Evolutionary conservation across 2,797 vertebrate genomes (phyloP).

Genomic region (Sylvilagus floridanus): DNA sequence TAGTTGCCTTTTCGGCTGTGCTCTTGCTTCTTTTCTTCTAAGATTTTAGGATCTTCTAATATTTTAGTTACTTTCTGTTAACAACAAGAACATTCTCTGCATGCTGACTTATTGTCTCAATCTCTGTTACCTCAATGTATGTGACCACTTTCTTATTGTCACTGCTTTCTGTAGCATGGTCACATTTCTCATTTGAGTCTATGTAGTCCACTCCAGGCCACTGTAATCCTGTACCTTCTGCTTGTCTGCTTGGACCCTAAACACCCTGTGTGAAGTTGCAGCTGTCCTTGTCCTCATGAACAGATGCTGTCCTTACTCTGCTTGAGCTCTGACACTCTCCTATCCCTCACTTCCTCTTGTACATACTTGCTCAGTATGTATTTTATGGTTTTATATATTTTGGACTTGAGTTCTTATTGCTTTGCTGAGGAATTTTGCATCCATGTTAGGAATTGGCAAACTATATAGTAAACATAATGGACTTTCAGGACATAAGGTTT

Average conservation of each 20-base stretch:
- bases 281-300: background rate
- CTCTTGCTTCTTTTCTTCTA: background rate
- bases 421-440: slow-evolving; percentile 14
- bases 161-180: background rate
- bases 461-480: background rate
- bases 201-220: background rate
- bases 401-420: background rate
- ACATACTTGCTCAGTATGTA: background rate
- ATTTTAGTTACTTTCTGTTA: background rate
- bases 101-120: background rate
- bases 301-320: background rate
- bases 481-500: background rate
- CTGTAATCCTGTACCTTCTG: background rate
- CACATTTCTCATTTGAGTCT: background rate
- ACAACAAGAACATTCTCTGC: background rate
- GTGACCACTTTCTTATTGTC: background rate
- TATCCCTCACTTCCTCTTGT: background rate
- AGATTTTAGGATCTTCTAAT: background rate
- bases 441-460: background rate
- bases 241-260: background rate
- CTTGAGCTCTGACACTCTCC: background rate
- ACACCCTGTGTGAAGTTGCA: no score
- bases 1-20: background rate
- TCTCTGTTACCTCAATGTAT: no score
- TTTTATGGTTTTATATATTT: slow-evolving; percentile 9